Percentiles rank a stretch among this genome's conserved stretches.
phyloP scores from a whole-genome alignment of 2,888 invertebrate genomes.

The Meliscaeva auricollis region DNA sequence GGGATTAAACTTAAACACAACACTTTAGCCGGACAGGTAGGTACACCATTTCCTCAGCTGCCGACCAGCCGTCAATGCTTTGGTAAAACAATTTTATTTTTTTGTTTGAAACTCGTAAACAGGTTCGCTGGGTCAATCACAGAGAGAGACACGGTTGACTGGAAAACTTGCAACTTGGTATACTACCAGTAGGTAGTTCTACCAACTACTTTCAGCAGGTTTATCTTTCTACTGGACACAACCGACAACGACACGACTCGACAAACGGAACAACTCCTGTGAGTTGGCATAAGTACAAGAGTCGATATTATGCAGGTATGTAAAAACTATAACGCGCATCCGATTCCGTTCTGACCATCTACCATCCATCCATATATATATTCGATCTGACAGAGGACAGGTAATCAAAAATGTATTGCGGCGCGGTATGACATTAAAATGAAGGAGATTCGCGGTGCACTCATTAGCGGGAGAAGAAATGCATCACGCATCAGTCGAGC shows the following conservation, averaged over 20 bases:
- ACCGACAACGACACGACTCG: neutral
- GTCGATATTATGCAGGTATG: neutral
- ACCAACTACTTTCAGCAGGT: constrained; percentile 13
- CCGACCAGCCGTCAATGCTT: constrained; percentile 1
- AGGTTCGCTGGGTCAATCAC: constrained; percentile 40
- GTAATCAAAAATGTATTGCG: constrained; percentile 60
- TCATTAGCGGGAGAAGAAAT: constrained; percentile 32
- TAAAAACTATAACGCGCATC: constrained; percentile 44
- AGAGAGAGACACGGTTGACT: neutral
- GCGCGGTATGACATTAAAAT: constrained; percentile 52
- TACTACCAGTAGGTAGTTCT: constrained; percentile 1
- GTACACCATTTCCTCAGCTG: constrained; percentile 39
- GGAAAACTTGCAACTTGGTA: neutral
- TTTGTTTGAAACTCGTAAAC: constrained; percentile 21
- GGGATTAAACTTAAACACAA: constrained; percentile 67
- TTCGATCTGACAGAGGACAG: constrained; percentile 58
- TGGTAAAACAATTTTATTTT: neutral
- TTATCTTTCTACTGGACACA: neutral
- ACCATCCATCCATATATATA: constrained; percentile 41
- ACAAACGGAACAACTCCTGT: constrained; percentile 4
- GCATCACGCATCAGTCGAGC: neutral
- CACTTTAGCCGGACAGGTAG: constrained; percentile 59
- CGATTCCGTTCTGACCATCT: constrained; percentile 6
- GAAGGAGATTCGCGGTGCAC: constrained; percentile 29
- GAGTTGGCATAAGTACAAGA: neutral